These are phyloP conservation scores for Cryptocephalus primarius DNA, from an alignment of 2,888 invertebrate genomes.

Conservation along the genomic window DNA sequence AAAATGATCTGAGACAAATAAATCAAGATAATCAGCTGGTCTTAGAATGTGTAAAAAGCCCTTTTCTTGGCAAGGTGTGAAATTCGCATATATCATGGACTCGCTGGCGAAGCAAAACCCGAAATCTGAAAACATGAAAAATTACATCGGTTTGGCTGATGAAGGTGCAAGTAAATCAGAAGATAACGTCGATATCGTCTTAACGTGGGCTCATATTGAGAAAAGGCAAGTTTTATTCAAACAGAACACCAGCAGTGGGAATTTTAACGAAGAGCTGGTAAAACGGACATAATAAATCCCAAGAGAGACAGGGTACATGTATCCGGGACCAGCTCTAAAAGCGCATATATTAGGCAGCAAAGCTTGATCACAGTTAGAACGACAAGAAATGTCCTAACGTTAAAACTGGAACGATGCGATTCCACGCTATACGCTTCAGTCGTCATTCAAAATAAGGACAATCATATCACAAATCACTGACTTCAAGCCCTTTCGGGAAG, in stretches of 20 bases:
- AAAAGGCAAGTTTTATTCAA: slow-evolving; percentile 23
- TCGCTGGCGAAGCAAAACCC: slow-evolving; percentile 5
- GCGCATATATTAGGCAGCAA: slow-evolving; percentile 26
- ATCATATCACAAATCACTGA: slow-evolving; percentile 8
- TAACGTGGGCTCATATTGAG: slow-evolving; percentile 12
- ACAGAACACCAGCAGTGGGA: slow-evolving; percentile 24
- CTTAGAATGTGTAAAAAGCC: background rate
- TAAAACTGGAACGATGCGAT: slow-evolving; percentile 7
- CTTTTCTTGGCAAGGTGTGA: background rate
- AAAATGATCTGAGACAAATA: no score
- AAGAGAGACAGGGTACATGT: slow-evolving; percentile 27
- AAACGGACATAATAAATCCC: slow-evolving; percentile 27
- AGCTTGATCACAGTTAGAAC: slow-evolving; percentile 12
- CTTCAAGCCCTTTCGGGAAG: background rate
- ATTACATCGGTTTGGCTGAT: slow-evolving; percentile 11
- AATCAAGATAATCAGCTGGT: no score
- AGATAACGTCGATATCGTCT: slow-evolving; percentile 14
- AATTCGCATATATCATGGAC: slow-evolving; percentile 1
- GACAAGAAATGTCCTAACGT: slow-evolving; percentile 8
- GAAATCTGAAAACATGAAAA: slow-evolving; percentile 7
- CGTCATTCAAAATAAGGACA: slow-evolving; percentile 5
- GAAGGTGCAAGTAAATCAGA: slow-evolving; percentile 14
- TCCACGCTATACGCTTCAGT: slow-evolving; percentile 4
- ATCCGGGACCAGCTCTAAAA: slow-evolving; percentile 25
- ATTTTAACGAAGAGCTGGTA: slow-evolving; percentile 28